Conservation (phyloP, 2,888 invertebrate genomes). For the Lasius platythorax region DNA sequence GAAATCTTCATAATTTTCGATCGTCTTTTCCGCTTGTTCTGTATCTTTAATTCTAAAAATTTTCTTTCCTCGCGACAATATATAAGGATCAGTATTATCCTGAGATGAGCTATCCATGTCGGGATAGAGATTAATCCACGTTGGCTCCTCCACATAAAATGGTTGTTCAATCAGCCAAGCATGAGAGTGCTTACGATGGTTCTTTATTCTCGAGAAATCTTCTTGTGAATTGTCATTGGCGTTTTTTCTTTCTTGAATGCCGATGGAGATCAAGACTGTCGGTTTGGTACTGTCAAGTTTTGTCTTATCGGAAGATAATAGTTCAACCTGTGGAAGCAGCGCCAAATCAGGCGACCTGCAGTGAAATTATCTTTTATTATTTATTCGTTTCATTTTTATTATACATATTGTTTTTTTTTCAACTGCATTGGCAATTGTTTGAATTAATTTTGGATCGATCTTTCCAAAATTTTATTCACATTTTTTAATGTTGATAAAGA, state of each 20-base stretch:
- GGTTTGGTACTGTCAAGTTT: slow-evolving; percentile 36
- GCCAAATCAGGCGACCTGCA: slow-evolving; percentile 11
- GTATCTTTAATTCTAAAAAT: not conserved
- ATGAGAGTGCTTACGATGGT: slow-evolving; percentile 54
- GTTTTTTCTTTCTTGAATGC: slow-evolving; percentile 16
- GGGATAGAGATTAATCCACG: slow-evolving; percentile 70
- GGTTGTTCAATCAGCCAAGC: slow-evolving; percentile 70
- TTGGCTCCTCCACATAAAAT: slow-evolving; percentile 77
- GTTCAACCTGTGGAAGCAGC: not conserved
- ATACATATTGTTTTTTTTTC: not conserved
- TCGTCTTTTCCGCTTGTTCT: not conserved
- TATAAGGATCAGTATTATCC: slow-evolving; percentile 72
- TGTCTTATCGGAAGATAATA: slow-evolving; percentile 18
- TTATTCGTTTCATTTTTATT: not conserved
- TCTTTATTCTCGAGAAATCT: slow-evolving; percentile 47
- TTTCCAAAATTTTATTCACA: not conserved
- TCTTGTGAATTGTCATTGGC: not conserved
- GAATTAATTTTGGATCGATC: not conserved
- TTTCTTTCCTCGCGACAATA: slow-evolving; percentile 76
- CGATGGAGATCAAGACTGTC: slow-evolving; percentile 42
- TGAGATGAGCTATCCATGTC: slow-evolving; percentile 31
- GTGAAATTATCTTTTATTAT: not conserved
- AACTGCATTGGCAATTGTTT: not conserved
- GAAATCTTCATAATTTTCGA: slow-evolving; percentile 19
- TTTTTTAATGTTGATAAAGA: not conserved